A percentile compares a stretch with the other conserved stretches of the same genome.
phyloP scores from a whole-genome alignment of 2,113 vertebrate genomes.

The Lagopus muta region DNA sequence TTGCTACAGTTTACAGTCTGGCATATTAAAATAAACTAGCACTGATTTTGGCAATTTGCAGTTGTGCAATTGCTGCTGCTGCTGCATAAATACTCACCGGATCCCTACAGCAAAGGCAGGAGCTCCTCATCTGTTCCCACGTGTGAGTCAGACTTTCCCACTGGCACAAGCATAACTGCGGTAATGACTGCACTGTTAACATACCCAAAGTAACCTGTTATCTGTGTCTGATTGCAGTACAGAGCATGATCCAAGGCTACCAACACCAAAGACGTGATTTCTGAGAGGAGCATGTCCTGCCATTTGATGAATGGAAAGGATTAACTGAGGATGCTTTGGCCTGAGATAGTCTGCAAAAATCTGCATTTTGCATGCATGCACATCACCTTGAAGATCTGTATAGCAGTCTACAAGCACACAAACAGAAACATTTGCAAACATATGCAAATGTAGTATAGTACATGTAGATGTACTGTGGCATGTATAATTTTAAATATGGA shows the following conservation, averaged over 20 bases:
- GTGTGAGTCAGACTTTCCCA: not conserved
- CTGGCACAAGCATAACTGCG: not conserved
- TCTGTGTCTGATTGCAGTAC: not conserved
- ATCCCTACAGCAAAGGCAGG: constrained; percentile 6
- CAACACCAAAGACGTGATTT: not conserved
- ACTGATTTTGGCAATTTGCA: constrained; percentile 36
- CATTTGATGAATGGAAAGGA: not conserved
- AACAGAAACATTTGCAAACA: not conserved
- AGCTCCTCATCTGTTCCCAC: not conserved
- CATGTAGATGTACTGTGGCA: not conserved
- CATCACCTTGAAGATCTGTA: not conserved
- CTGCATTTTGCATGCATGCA: not conserved
- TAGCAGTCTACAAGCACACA: not conserved
- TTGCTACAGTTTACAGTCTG: constrained; percentile 46
- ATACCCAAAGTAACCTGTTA: not conserved
- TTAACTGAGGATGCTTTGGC: not conserved
- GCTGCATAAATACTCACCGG: not conserved
- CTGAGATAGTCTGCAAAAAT: not conserved
- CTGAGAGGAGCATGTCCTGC: not conserved
- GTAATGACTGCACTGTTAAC: not conserved
- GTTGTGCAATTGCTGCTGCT: not conserved
- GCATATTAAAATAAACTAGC: constrained; percentile 61
- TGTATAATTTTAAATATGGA: not conserved
- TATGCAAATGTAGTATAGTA: not conserved
- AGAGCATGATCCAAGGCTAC: not conserved